phyloP scores from a whole-genome alignment of 2,113 vertebrate genomes.

The Spermophilus dauricus region DNA sequence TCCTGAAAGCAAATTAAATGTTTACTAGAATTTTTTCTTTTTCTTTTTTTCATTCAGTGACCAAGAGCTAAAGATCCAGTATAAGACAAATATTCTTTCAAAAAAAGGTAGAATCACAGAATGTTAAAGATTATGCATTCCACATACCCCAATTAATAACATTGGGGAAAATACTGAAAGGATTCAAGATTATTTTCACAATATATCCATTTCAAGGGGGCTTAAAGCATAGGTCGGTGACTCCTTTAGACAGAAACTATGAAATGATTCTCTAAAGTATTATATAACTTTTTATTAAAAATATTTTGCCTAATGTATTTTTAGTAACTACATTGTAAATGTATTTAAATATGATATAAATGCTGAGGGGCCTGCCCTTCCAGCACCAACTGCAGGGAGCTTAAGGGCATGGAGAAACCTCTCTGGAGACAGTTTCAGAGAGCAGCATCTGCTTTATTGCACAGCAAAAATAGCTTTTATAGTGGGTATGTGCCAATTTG shows the following conservation, averaged over 20 bases:
- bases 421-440: too few species aligned
- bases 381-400: too few species aligned
- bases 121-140: neutral
- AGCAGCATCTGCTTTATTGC: too few species aligned
- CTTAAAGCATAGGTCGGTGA: neutral
- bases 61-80: neutral
- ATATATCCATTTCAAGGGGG: neutral
- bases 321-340: neutral
- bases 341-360: neutral
- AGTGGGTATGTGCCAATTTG: too few species aligned
- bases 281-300: neutral
- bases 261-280: neutral
- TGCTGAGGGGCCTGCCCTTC: too few species aligned
- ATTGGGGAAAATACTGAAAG: neutral
- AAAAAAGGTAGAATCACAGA: neutral
- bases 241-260: neutral
- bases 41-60: neutral
- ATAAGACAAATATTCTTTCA: neutral
- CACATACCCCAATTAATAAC: neutral
- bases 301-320: neutral
- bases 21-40: neutral
- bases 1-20: neutral
- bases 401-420: too few species aligned
- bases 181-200: neutral
- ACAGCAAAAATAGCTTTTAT: too few species aligned